Base-by-base conservation (phyloP, 2,888 invertebrate genomes). In the Phalera bucephala region DNA sequence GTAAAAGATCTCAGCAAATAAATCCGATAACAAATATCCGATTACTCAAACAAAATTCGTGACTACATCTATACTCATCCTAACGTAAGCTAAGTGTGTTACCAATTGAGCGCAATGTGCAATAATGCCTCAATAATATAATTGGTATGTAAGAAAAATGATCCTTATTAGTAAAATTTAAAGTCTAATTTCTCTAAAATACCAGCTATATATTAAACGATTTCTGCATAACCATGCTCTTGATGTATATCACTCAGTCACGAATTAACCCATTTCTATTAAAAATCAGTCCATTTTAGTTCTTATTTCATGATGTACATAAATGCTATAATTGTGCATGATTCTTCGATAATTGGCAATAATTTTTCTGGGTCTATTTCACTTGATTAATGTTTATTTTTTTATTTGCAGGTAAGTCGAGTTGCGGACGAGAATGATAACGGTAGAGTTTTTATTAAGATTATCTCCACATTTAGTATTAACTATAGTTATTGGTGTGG, bases 361-460 rank as follows among this genome's bases (percentile, higher is more conserved):
- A 41, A 52, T 40, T 42, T 10, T 31, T 11, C 29, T 26, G 36
- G 40, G 44, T 57, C 43, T 49, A 37, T 40, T 50, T 54, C 36
- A 42, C 54, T 43, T 42, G 32, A 47, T 52, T 35, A 28, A n/a
- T n/a, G n/a, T n/a, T n/a, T n/a, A n/a, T n/a, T n/a, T 45, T 40
- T 49, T 43, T 11, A 27, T 37, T 52, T 52, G 3, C 52, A 58
- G 57, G 57, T 58, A 55, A 50, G 57, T 49, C 9, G 22, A 9
- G n/a, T 14, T 15, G 15, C 28, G 9, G 13, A 8, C 28, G 38
- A 42, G 40, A 29, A 19, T 25, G 13, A 28, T 39, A 36, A 39
- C 56, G 49, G 48, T 54, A 48, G 35, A 45, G n/a, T n/a, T n/a
- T n/a, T n/a, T n/a, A n/a, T n/a, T n/a, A n/a, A n/a, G n/a, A n/a